Base-by-base conservation (phyloP, 2,888 invertebrate genomes). In the Plusia festucae region DNA sequence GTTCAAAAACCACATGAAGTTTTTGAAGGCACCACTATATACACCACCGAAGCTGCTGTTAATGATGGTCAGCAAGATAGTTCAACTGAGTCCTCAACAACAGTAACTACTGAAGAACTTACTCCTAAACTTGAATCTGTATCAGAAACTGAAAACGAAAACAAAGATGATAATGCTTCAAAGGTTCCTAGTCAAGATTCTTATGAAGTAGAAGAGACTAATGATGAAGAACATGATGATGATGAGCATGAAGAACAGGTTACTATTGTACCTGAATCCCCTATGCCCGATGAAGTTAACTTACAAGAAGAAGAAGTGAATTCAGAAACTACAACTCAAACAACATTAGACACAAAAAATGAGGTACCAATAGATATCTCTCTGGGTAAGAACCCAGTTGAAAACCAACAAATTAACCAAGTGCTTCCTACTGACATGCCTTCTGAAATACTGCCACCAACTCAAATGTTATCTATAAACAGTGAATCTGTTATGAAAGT, bases 21-120 rank as follows among this genome's bases (percentile, higher is more conserved):
- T 27, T 90, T 97, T 75, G 97, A 97, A 88, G 97, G 97, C 15
- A 97, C 97, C 13, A 96, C 96, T 22, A 91, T 97, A 77, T 95
- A 94, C 73, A 88, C 91, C 3, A 89, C 91, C 9, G 90, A 91
- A 73, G 69, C 89, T 51, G 62, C 84, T 57, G 67, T 60, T 32
- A 71, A 70, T 59, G 32, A 61, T 59, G 73, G 64, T 24, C 71
- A 78, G 27, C 72, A 80, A 53, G 82, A 81, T 67, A 66, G 68
- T 32, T 77, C 84, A 34, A 82, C 83, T 57, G 76, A 82, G 58
- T 46, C 71, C 58, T 78, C 68, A 55, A 16, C 46, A 7, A 67
- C 53, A 60, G 53, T 68, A 49, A 53, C 71, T 7, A 75, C 65
- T 74, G 84, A 84, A 51, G 71, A 78, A 55, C 63, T 74, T 9